Evolutionary conservation across 2,797 vertebrate species (phyloP), one percentile per base, ranked within the genome.

Genomic region (Meriones psammophilus): DNA sequence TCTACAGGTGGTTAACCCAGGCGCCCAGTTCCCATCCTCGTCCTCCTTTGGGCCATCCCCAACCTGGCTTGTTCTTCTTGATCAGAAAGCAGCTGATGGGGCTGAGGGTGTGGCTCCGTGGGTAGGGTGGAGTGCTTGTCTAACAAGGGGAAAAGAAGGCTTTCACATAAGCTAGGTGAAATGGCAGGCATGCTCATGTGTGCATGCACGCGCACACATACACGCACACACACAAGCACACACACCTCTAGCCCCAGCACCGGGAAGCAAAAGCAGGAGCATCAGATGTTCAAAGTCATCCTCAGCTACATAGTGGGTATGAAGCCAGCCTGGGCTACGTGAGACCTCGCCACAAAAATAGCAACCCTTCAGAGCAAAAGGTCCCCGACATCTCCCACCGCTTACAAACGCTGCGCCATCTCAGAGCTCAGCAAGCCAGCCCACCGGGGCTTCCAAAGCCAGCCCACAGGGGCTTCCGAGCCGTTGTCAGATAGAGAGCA

Each of bases 401-500:
- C 2, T 80, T 33, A 28, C 68, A 68, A 39, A 78, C 0, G 22
- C 50, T 1, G 50, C 50, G 50, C 46, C 85, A 33, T n/a, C 2
- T 2, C 30, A 5, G 73, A 89, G 46, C 58, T 56, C 77, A 15
- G 89, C 30, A 26, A 10, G n/a, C 60, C 18, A 6, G 30, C 5
- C 5, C 62, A 89, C 85, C 91, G 3, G 12, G 60, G 91, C 87
- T 50, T 46, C 58, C 73, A 50, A 26, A 10, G n/a, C 60, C 18
- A 6, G 30, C 8, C 5, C 62, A 89, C 85, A 94, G 3, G 12
- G 60, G 91, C 88, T 50, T 46, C 58, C 74, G 78, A 71, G 88
- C 95, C 93, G 85, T 96, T 96, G 95, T 88, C 77, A 88, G 66
- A 83, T 62, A 76, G 80, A 93, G 30, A 90, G 89, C 85, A 0